Evolutionary conservation across 35 echinoderm and acorn worm species (phyloP).

Genomic region (Lytechinus variegatus): DNA sequence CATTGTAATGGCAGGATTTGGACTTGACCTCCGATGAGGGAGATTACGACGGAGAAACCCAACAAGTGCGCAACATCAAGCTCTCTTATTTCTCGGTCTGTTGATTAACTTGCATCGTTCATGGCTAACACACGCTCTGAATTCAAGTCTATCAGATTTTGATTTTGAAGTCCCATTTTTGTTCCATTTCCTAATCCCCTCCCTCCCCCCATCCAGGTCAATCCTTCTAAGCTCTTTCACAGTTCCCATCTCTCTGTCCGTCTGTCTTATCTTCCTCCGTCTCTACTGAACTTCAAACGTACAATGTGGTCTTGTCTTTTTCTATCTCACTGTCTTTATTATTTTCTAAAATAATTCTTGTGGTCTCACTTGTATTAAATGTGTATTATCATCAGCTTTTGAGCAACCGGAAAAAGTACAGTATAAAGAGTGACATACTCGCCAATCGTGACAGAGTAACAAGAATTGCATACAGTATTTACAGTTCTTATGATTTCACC

Average conservation of each 20-base stretch:
- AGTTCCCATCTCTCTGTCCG: background rate
- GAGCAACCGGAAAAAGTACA: too few species aligned
- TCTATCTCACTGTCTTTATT: too few species aligned
- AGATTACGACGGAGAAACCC: constrained; percentile 91
- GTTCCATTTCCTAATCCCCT: background rate
- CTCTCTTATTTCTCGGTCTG: constrained; percentile 83
- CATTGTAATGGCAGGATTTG: constrained; percentile 66
- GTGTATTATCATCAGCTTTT: too few species aligned
- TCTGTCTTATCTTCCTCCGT: background rate
- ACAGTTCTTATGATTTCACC: too few species aligned
- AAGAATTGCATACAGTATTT: too few species aligned
- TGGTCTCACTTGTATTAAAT: too few species aligned
- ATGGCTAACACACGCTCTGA: constrained; percentile 23
- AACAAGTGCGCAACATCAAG: constrained; percentile 67
- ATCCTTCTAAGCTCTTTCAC: background rate
- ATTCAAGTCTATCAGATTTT: background rate
- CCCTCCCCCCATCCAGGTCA: background rate
- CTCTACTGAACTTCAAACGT: background rate
- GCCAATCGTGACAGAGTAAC: too few species aligned
- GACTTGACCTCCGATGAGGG: constrained; percentile 97
- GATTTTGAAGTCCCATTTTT: background rate
- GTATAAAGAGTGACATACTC: too few species aligned
- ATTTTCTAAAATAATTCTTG: too few species aligned
- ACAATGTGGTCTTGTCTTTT: too few species aligned
- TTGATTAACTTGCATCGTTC: constrained; percentile 61